These are phyloP conservation scores for Grammomys surdaster DNA, from an alignment of 2,113 vertebrate genomes.

Conservation along the genomic window DNA sequence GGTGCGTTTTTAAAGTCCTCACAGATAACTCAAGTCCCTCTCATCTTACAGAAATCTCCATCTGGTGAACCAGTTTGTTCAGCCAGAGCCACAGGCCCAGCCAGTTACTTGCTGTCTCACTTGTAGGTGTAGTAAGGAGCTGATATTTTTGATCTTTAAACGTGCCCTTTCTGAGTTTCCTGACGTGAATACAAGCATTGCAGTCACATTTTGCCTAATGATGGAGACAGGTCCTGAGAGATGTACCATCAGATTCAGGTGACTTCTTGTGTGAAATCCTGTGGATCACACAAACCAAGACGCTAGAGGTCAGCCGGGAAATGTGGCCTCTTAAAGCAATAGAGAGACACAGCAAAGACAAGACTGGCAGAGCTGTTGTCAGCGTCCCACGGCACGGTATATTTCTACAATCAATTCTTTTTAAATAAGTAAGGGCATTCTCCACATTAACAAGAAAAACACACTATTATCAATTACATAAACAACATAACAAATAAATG, in stretches of 20 bases:
- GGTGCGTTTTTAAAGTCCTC: conserved; percentile 15
- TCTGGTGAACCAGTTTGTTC: not conserved
- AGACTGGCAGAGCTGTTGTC: too few relatives aligned
- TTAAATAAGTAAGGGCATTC: not conserved
- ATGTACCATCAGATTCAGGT: not conserved
- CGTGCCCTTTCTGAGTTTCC: not conserved
- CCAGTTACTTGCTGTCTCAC: conserved; percentile 32
- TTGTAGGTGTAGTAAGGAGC: not conserved
- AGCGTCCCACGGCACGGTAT: too few relatives aligned
- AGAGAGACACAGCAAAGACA: not conserved
- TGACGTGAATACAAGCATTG: not conserved
- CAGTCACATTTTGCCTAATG: not conserved
- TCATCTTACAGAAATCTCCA: not conserved
- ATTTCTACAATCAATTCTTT: not conserved
- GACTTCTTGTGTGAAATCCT: not conserved
- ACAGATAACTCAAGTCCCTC: not conserved
- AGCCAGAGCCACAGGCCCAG: not conserved
- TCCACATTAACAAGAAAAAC: not conserved
- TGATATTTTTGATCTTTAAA: not conserved
- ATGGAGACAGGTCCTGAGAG: not conserved
- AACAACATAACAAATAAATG: not conserved
- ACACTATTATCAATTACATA: too few relatives aligned
- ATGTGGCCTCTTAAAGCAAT: not conserved
- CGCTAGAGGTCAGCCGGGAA: not conserved
- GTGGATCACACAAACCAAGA: not conserved